Evolutionary conservation across 1,140 invertebrate species (phyloP).

Genomic region (Palaemon carinicauda): DNA sequence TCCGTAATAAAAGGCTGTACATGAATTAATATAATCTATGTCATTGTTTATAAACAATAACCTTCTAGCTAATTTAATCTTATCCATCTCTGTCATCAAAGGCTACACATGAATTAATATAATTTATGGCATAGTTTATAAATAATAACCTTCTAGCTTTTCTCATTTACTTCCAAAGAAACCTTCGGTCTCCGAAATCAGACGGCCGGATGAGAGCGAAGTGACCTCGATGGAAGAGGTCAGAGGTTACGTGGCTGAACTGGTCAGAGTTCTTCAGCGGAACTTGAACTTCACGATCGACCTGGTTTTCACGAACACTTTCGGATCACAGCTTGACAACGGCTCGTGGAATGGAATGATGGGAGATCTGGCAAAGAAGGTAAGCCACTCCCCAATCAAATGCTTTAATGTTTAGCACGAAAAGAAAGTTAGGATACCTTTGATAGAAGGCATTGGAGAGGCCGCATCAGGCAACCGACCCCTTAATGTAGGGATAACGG

Average conservation of each 20-base stretch:
- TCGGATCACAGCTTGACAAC: not conserved
- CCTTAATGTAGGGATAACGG: no score
- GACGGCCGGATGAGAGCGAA: not conserved
- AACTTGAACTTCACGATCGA: conserved; percentile 17
- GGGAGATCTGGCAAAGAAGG: not conserved
- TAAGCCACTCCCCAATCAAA: not conserved
- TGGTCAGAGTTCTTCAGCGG: not conserved
- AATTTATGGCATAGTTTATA: not conserved
- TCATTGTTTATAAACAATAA: no score
- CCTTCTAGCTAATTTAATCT: no score
- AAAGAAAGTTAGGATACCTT: no score
- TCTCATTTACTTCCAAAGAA: not conserved
- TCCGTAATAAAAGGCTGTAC: no score
- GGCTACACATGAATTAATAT: no score
- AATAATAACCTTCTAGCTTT: not conserved
- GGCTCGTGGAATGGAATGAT: conserved; percentile 45
- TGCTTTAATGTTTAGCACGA: no score
- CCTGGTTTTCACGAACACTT: conserved; percentile 28
- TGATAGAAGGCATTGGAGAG: no score
- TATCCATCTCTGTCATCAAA: no score
- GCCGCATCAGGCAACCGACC: no score
- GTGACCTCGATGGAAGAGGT: not conserved
- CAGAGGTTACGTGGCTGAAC: conserved; percentile 1
- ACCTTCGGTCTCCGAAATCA: conserved; percentile 13
- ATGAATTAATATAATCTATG: no score